phyloP scores from a whole-genome alignment of 2,113 vertebrate genomes.

The Bathybates hornii region DNA sequence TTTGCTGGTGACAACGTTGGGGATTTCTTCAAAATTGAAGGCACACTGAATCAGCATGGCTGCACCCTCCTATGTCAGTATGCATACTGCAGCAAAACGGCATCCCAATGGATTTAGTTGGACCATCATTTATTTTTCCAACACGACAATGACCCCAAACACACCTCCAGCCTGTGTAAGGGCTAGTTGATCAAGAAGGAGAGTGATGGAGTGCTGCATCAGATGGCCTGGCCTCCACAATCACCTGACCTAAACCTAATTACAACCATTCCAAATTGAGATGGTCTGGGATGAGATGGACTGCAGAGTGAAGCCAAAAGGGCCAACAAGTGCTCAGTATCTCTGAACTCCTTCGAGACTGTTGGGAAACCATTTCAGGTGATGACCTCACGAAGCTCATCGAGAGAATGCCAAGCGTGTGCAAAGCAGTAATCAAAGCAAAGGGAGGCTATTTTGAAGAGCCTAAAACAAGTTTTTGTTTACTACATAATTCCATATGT shows the following conservation, averaged over 20 bases:
- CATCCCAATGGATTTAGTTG: neutral
- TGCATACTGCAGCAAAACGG: neutral
- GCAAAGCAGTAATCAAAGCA: neutral
- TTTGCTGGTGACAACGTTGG: no score
- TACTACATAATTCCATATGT: neutral
- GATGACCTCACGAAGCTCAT: neutral
- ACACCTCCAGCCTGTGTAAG: neutral
- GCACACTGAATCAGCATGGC: neutral
- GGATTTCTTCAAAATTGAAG: no score
- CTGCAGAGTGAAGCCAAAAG: neutral
- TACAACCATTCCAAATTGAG: neutral
- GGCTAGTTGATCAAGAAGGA: neutral
- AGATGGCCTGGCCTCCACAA: neutral
- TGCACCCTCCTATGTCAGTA: neutral
- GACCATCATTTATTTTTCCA: neutral
- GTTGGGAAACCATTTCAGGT: neutral
- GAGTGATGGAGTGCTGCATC: neutral
- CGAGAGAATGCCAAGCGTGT: neutral
- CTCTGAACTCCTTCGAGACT: neutral
- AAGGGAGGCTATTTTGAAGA: neutral
- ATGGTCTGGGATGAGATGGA: neutral
- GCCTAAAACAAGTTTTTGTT: fast-evolving
- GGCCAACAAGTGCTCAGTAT: neutral
- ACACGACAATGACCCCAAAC: neutral
- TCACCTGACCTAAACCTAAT: neutral